Base-by-base conservation (phyloP, 2,113 vertebrate species). In the Hypocryptadius cinnamomeus region DNA sequence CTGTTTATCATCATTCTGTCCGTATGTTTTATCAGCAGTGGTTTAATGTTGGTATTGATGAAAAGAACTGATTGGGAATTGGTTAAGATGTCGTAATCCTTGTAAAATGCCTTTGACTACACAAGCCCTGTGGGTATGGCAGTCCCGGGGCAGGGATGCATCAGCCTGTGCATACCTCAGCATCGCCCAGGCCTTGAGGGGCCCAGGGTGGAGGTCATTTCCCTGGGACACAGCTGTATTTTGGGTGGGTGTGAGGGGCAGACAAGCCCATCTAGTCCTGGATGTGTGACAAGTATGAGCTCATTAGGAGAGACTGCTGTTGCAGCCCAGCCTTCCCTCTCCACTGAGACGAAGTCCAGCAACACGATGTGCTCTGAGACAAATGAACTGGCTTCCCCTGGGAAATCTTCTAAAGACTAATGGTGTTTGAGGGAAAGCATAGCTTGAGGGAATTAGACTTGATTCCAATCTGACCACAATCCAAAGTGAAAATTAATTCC, bases 231-330 rank as follows among this genome's bases (percentile, higher is more conserved):
- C 87, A 72, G 83, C 39, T n/a, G 22, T 20, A 39, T 61, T 92
- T 85, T 70, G 68, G 73, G 82, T 78, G 88, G 88, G 57, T 80
- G 59, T 19, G 5, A 88, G 60, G 68, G 72, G 51, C 70, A 92
- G 79, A 39, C 69, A 66, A 91, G n/a, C 69, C 82, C 53, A 39
- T 93, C 40, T 19, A 60, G 53, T 40, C 27, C 88, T 96, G 94
- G 92, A 83, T 59, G 11, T 9, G 39, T 25, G 77, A 93, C 96
- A 96, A 89, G 60, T 25, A 91, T 96, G 92, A 94, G 82, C 44
- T 96, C 90, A 95, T 39, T 8, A 54, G 72, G 51, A 94, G 78
- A 20, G 30, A 48, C 85, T 76, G 81, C 69, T 68, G 79, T 59
- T 61, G 23, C 54, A 94, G 83, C 72, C 73, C 89, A 89, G 72